Conservation (phyloP, 2,797 vertebrate species). For the Manis pentadactyla region DNA sequence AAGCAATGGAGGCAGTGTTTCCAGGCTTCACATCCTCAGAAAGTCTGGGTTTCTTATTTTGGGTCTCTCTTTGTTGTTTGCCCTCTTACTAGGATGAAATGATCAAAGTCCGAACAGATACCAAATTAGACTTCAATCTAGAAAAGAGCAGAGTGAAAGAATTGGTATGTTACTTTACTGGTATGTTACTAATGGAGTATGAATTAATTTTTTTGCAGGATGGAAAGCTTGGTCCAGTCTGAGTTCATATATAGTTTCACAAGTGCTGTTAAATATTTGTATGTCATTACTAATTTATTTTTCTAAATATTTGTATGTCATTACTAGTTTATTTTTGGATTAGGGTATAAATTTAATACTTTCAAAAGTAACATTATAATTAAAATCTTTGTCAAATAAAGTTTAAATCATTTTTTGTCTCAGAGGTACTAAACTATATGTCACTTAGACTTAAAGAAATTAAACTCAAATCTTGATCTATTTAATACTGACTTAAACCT, state of each 20-base stretch:
- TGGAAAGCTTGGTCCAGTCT: background rate
- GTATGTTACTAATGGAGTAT: background rate
- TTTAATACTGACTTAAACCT: slow-evolving; percentile 4
- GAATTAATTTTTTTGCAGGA: slow-evolving; percentile 20
- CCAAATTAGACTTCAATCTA: slow-evolving; percentile 93
- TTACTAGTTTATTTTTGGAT: background rate
- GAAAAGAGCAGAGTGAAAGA: slow-evolving; percentile 96
- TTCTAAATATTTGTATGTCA: background rate
- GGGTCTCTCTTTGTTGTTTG: slow-evolving; percentile 56
- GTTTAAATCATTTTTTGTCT: slow-evolving; percentile 29
- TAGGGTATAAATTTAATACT: background rate
- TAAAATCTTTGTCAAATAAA: slow-evolving; percentile 47
- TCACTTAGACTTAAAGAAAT: background rate
- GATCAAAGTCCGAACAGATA: slow-evolving; percentile 93
- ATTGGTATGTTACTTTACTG: slow-evolving; percentile 89
- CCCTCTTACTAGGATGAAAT: slow-evolving; percentile 92
- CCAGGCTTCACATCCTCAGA: fast-evolving
- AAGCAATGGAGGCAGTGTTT: no score
- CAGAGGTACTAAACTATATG: background rate
- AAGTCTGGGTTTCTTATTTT: background rate
- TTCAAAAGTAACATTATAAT: slow-evolving; percentile 43
- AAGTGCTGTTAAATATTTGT: background rate
- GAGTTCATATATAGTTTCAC: background rate
- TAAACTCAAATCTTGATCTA: background rate
- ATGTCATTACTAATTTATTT: no score